These are phyloP conservation scores for Sterna hirundo DNA, from an alignment of 2,113 vertebrate species.

Conservation along the genomic window DNA sequence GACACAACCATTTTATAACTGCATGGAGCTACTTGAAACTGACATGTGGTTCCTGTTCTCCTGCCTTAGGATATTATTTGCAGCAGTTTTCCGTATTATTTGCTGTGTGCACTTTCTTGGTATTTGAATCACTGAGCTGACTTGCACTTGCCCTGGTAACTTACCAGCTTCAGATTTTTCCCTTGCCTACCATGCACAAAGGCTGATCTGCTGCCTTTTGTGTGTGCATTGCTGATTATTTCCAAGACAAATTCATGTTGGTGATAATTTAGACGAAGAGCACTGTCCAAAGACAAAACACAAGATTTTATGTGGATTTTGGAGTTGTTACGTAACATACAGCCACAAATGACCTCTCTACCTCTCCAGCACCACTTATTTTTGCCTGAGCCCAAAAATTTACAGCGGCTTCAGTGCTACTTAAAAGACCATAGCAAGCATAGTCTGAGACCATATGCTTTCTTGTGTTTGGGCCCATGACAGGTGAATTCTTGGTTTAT, in stretches of 20 bases:
- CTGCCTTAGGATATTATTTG: neutral
- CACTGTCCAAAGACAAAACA: neutral
- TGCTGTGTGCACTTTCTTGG: neutral
- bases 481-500: neutral
- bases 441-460: neutral
- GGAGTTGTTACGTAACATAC: neutral
- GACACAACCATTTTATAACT: neutral
- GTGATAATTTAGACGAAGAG: neutral
- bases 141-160: neutral
- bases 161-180: neutral
- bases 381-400: slow-evolving; percentile 54
- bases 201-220: neutral
- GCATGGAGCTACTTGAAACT: neutral
- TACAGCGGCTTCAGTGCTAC: slow-evolving; percentile 42
- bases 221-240: neutral
- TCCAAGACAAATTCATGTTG: neutral
- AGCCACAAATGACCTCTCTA: neutral
- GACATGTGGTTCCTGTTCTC: neutral
- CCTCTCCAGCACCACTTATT: neutral
- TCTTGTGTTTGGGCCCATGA: neutral
- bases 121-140: neutral
- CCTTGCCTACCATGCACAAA: neutral
- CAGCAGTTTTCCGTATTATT: neutral
- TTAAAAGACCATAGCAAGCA: slow-evolving; percentile 53
- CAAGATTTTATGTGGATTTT: neutral